These are phyloP conservation scores for Lutraria lutraria DNA, from an alignment of 2,888 invertebrate species.

Conservation along the genomic window DNA sequence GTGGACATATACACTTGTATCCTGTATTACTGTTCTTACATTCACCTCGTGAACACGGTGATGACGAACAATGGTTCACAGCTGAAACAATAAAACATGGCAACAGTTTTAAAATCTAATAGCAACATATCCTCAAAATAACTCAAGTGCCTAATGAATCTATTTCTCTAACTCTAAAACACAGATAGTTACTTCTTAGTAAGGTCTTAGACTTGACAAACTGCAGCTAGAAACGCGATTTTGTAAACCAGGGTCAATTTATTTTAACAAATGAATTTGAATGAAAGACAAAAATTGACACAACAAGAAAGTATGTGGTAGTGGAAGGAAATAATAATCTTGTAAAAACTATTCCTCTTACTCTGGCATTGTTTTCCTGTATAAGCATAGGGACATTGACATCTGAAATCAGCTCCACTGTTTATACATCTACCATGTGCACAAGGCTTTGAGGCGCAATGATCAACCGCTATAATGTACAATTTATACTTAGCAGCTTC, in stretches of 20 bases:
- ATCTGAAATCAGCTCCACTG: background rate
- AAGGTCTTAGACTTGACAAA: background rate
- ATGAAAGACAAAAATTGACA: too few relatives aligned
- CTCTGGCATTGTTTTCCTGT: constrained; percentile 22
- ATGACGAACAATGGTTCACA: background rate
- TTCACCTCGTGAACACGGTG: background rate
- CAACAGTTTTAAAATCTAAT: background rate
- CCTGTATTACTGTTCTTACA: background rate
- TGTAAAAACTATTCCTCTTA: background rate
- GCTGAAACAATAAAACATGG: background rate
- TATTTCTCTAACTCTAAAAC: background rate
- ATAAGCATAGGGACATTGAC: constrained; percentile 4
- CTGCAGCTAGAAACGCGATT: background rate
- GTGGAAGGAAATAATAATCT: too few relatives aligned
- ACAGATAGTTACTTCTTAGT: background rate
- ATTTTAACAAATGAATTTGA: too few relatives aligned
- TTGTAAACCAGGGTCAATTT: background rate
- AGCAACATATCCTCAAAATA: background rate
- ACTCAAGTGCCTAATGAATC: too few relatives aligned
- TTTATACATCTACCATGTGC: constrained; percentile 10
- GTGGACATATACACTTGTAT: background rate
- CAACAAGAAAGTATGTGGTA: too few relatives aligned
- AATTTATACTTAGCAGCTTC: too few relatives aligned
- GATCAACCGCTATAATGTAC: background rate
- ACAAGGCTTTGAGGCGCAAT: constrained; percentile 5